Evolutionary conservation across 1,140 invertebrate genomes (phyloP), one percentile per base, ranked within the genome.

Genomic region (Popillia japonica): DNA sequence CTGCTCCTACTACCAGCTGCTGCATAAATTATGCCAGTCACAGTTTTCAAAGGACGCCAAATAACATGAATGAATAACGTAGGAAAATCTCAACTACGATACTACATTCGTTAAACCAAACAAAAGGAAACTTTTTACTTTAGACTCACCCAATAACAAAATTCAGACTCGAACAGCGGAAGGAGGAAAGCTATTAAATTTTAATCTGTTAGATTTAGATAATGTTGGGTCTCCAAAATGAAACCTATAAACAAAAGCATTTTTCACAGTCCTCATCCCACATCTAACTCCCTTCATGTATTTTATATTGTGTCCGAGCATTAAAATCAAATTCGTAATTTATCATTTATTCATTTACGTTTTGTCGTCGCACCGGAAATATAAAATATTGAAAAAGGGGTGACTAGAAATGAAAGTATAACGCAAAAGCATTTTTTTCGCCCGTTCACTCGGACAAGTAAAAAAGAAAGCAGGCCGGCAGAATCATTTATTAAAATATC

Each of bases 401-500:
- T 68, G 61, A 68, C 61, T 27, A 68, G 61, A n/a, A 44, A 34
- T 34, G 59, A 68, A 72, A 77, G 17, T 11, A 34, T 42, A 72
- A 42, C 34, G 61, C 42, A 17, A 72, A 41, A 72, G 61, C 34
- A 14, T 22, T 44, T 40, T 20, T 40, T 68, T 77, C 10, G 11
- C 3, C 42, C 22, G 3, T n/a, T 64, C 23, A 27, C 14, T 41
- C 17, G 40, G 34, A 17, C 22, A 20, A 20, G 11, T 41, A 75
- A 55, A 44, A 11, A 76, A 44, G n/a, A 34, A 48, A 44, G 27
- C 27, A 34, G 44, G 8, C 74, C 22, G 14, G 41, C 22, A 17
- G 11, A 27, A 48, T 44, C 55, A 40, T 34, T 77, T 61, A 77
- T 64, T 64, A 55, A 48, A 68, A 64, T 64, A 64, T 77, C 61